Conservation (phyloP, 2,888 invertebrate genomes). For the Myathropa florea region DNA sequence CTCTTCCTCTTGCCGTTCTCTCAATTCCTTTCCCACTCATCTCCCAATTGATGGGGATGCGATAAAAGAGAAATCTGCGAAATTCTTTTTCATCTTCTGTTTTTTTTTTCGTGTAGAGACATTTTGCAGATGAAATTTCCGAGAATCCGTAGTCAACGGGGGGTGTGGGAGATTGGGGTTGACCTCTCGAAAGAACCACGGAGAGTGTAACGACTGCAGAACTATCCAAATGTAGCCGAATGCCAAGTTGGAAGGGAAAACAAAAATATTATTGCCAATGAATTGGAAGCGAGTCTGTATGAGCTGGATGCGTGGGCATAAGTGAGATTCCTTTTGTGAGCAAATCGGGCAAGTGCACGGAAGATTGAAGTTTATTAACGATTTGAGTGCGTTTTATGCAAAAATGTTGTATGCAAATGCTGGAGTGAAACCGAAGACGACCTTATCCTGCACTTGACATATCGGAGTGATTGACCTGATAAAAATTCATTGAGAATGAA, state of each 20-base stretch:
- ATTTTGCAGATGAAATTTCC: slow-evolving; percentile 68
- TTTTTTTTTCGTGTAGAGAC: slow-evolving; percentile 41
- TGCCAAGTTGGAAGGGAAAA: not conserved
- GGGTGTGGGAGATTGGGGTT: slow-evolving; percentile 8
- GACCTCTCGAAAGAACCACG: not conserved
- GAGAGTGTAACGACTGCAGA: slow-evolving; percentile 24
- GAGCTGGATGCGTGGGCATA: not conserved
- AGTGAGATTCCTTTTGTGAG: not conserved
- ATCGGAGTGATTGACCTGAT: not conserved
- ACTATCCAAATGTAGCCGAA: slow-evolving; percentile 6
- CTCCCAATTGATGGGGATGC: slow-evolving; percentile 6
- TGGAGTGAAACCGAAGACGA: not conserved
- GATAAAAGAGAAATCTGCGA: slow-evolving; percentile 13
- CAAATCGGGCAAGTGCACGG: not conserved
- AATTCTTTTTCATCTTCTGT: not conserved
- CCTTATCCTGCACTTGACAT: not conserved
- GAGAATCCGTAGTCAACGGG: slow-evolving; percentile 56
- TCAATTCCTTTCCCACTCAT: not conserved
- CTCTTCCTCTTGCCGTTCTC: not conserved
- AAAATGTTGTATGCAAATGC: not conserved
- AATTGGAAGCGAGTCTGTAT: not conserved
- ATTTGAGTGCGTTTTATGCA: not conserved
- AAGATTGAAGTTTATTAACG: not conserved
- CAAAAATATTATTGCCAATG: slow-evolving; percentile 14
- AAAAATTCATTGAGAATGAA: not conserved